A percentile compares a stretch with the other conserved stretches of the same genome.
These are phyloP conservation scores for Physocephala rufipes DNA, from an alignment of 2,888 invertebrate species.

Conservation along the genomic window DNA sequence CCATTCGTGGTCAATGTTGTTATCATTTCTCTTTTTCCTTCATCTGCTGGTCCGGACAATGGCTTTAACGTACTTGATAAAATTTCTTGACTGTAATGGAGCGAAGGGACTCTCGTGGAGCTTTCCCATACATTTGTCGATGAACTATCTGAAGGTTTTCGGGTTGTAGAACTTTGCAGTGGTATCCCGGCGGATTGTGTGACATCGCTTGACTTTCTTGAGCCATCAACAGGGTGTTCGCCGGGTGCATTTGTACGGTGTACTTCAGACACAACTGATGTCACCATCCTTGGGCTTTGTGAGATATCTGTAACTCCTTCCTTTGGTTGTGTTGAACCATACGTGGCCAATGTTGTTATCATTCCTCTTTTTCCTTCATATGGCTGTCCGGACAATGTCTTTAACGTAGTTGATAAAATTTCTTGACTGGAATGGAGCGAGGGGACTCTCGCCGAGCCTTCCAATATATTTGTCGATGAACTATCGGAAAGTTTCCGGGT, in stretches of 20 bases:
- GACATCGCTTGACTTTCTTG: not conserved
- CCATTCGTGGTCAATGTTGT: too few species aligned
- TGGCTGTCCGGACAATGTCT: not conserved
- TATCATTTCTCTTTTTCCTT: too few species aligned
- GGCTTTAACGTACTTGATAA: too few species aligned
- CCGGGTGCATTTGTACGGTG: too few species aligned
- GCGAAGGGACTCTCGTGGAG: not conserved
- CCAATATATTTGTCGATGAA: too few species aligned
- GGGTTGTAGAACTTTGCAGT: not conserved
- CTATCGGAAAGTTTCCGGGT: not conserved
- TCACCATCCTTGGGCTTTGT: conserved; percentile 28
- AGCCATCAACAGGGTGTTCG: not conserved
- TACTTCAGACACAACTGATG: too few species aligned
- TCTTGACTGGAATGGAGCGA: too few species aligned
- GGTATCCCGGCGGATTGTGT: not conserved
- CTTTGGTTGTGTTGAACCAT: too few species aligned
- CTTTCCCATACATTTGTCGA: not conserved
- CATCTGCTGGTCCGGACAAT: too few species aligned
- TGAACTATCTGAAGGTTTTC: not conserved
- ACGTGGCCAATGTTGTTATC: not conserved
- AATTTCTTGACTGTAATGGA: too few species aligned
- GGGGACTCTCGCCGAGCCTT: not conserved
- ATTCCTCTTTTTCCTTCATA: not conserved
- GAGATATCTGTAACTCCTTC: not conserved
- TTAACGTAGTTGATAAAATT: too few species aligned